Base-by-base conservation (phyloP, 2,797 vertebrate genomes). In the Fratercula arctica region DNA sequence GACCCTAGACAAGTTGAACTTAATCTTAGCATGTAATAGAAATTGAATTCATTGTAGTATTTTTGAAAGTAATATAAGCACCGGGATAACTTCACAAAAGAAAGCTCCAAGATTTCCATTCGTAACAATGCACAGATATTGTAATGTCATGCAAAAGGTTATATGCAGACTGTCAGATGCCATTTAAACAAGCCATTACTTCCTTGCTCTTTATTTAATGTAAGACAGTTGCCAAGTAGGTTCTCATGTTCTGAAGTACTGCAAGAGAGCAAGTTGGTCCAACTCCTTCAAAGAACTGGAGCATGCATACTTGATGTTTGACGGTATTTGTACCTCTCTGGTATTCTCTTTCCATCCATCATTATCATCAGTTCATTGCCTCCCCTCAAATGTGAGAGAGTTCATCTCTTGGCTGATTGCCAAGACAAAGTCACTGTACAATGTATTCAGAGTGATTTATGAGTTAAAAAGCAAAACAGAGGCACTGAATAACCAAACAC, bases 381-480 rank as follows among this genome's bases (percentile, higher is more conserved):
- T 91, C 54, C 75, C 50, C 51, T 87, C 60, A 64, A 63, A 90
- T 46, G 46, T 35, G 35, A 80, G 51, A 69, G 45, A 86, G 75
- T 56, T 87, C 51, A n/a, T 90, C 51, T 74, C 81, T 87, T 72
- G 67, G 64, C 75, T 93, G 50, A 77, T 87, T 95, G 93, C 95
- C 89, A 96, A 95, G 89, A 91, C 94, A 89, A 86, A 84, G 86
- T 93, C 89, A 89, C 53, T 59, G 41, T 72, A 46, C 73, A 90
- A 61, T n/a, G 41, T 81, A 74, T 86, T 76, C 53, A 0, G 51
- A 79, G 70, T 95, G 96, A 96, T 96, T 96, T 93, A 97, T 93
- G 89, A 94, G 89, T 54, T 92, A 72, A 87, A 81, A 91, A 93
- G 74, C 41, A 88, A 95, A 96, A 79, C 29, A 88, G 73, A 95